Percentiles rank a stretch among this genome's conserved stretches.
These are phyloP conservation scores for Chelonus formosanus DNA, from an alignment of 2,888 invertebrate genomes.

Conservation along the genomic window DNA sequence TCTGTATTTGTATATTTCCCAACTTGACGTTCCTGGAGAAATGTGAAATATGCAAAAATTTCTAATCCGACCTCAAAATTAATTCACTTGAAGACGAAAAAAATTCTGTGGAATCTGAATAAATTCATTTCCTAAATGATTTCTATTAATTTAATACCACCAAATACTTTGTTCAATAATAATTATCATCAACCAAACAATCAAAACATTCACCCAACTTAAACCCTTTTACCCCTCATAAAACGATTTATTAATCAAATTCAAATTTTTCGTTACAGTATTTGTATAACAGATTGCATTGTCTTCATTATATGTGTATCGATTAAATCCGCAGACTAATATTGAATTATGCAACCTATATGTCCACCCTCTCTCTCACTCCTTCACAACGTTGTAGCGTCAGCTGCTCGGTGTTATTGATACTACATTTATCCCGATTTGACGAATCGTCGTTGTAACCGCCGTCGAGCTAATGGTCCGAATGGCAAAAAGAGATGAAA, in stretches of 20 bases:
- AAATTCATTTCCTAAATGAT: no score
- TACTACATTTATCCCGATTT: conserved; percentile 66
- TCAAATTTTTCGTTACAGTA: neutral
- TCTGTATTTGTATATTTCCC: no score
- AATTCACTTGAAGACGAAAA: no score
- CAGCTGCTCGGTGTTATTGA: conserved; percentile 65
- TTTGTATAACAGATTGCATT: neutral
- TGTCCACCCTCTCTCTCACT: neutral
- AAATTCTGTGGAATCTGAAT: no score
- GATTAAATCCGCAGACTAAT: conserved; percentile 20
- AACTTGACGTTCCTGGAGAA: no score
- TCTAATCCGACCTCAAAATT: no score
- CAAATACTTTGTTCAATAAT: no score
- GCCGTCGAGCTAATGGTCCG: conserved; percentile 59
- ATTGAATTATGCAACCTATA: conserved; percentile 18
- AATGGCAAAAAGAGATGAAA: conserved; percentile 36
- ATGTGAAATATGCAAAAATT: no score
- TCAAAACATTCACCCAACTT: no score
- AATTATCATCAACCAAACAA: no score
- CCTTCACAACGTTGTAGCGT: conserved; percentile 47
- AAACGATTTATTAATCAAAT: neutral
- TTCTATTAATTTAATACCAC: no score
- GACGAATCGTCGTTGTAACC: conserved; percentile 61
- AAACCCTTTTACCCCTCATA: no score
- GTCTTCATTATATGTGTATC: conserved; percentile 28